A percentile compares a stretch with the other conserved stretches of the same genome.
Conservation (phyloP, 2,888 invertebrate genomes). For the Aromia moschata region DNA sequence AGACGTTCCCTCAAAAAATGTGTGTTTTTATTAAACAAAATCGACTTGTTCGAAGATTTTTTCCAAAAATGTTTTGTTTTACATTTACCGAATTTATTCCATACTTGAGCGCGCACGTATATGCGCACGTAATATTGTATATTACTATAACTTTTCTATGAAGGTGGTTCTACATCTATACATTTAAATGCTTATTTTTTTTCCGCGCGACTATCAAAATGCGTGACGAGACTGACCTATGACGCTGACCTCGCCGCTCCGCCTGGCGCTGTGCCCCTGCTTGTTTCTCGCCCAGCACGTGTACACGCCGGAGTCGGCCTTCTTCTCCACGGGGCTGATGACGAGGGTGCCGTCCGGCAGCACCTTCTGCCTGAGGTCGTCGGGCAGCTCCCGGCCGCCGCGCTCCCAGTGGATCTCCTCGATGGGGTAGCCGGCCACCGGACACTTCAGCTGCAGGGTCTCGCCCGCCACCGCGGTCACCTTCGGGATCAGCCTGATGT, state of each 20-base stretch:
- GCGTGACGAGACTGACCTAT: conserved; percentile 70
- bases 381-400: conserved; percentile 77
- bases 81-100: too few relatives aligned
- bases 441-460: conserved; percentile 78
- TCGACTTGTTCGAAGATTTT: too few relatives aligned
- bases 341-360: conserved; percentile 78
- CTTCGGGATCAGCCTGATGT: conserved; percentile 81
- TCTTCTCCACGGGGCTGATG: conserved; percentile 79
- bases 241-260: conserved; percentile 79
- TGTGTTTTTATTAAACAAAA: too few relatives aligned
- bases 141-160: too few relatives aligned
- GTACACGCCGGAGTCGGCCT: conserved; percentile 79
- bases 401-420: conserved; percentile 84
- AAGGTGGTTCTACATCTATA: too few relatives aligned
- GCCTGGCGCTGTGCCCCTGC: conserved; percentile 77
- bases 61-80: too few relatives aligned
- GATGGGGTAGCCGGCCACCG: conserved; percentile 84
- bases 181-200: too few relatives aligned
- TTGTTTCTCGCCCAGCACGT: conserved; percentile 83
- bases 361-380: conserved; percentile 80
- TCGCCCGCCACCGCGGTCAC: conserved; percentile 84
- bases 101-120: too few relatives aligned
- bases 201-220: too few relatives aligned
- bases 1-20: too few relatives aligned
- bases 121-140: too few relatives aligned